Evolutionary conservation across 2,113 vertebrate genomes (phyloP), one percentile per base, ranked within the genome.

Genomic region (Gyps fulvus): DNA sequence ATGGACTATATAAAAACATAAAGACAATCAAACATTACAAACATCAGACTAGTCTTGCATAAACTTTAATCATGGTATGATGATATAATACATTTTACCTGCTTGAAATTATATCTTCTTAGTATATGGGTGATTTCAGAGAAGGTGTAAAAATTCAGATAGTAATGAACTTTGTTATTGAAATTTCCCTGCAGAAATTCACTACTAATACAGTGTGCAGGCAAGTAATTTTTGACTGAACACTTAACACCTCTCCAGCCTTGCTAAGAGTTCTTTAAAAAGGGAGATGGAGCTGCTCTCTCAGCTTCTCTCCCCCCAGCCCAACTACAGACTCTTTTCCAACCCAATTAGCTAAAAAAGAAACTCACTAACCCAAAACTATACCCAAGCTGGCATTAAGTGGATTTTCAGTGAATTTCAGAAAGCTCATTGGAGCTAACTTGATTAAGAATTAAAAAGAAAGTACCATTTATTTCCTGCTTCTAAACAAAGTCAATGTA

Each of bases 351-450:
- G 57, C 57, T 82, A 93, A 84, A 95, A 92, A 70, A 69, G 4
- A 29, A 71, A 63, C 18, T 57, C 52, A 47, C 79, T 55, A 89
- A 94, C 62, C 32, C 79, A 82, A 89, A 94, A 87, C 73, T 61
- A 78, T 9, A 84, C 43, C 73, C 70, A 93, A 66, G 62, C 26
- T 85, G 43, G 65, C 70, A 69, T 52, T 63, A 93, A 87, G 81
- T 36, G 36, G 27, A 69, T 94, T 91, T 91, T 85, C 89, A 91
- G 52, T 31, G n/a, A 93, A 91, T 93, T 79, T 94, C 17, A 66
- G 72, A 81, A 81, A 74, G 57, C 43, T 80, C 52, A 76, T 0
- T 79, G 82, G 49, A 71, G 40, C 42, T 69, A 82, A 67, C 65
- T 89, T 3, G 6, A 55, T 84, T 76, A 82, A 79, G 62, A 95